Base-by-base conservation (phyloP, 1,140 invertebrate genomes). In the Streblospio benedicti region DNA sequence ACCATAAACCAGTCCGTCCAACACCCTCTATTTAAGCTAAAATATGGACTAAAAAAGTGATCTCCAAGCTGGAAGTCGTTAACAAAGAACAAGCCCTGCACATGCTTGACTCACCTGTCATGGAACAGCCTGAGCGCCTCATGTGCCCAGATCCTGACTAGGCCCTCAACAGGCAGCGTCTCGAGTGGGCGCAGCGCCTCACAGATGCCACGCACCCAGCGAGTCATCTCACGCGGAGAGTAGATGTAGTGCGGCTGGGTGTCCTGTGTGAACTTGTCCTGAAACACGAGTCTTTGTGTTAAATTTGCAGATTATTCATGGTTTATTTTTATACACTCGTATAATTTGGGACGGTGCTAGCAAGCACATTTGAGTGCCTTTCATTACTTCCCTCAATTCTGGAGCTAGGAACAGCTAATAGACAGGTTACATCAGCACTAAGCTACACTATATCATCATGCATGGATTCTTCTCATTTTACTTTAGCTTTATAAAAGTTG, bases 171-270 rank as follows among this genome's bases (percentile, higher is more conserved):
- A 1, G 85, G 84, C 0, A 99, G 77, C 57, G 84, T 87, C 70
- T 99, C 96, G 25, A 99, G 76, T 0, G 96, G 95, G 65, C 81
- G 71, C 55, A 99, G 95, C 2, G 96, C 96, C 80, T 99, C 97
- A 77, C 93, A 97, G 61, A 99, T 99, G 60, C 97, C 97, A 49
- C 97, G 82, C 4, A 99, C 95, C 97, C 97, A 99, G 62, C 97
- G 80, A 0, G 97, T 99, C 90, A 99, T 93, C 80, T 99, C 97
- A 76, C 97, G 84, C n/a, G 97, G 97, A 61, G 93, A 97, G 80
- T 99, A 99, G 0, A 99, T 93, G 75, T 99, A 99, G 78, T 99
- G 97, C 0, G 97, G 97, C 77, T 99, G 97, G 92, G 99, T 98
- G 76, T 99, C 97, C 80, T 98, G 95, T 0, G 96, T 99, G 75